These are phyloP conservation scores for Troilus luridus DNA, from an alignment of 2,888 invertebrate species.

Conservation along the genomic window DNA sequence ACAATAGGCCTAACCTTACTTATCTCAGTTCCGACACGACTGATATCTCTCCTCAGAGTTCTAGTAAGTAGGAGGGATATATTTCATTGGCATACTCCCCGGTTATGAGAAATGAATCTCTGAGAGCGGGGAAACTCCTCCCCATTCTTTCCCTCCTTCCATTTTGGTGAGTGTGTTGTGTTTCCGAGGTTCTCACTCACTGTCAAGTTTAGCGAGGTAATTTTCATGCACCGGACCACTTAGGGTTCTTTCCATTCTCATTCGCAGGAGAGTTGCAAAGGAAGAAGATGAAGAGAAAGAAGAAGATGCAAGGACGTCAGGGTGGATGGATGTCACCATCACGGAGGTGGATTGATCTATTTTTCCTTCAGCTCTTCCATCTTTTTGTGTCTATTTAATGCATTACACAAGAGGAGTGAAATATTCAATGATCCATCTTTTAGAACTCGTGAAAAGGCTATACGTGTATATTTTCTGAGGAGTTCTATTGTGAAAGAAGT, in stretches of 20 bases:
- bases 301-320: background rate
- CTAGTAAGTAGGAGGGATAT: background rate
- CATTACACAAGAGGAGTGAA: background rate
- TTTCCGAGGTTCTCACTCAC: background rate
- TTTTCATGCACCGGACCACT: constrained; percentile 43
- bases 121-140: background rate
- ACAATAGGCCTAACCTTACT: background rate
- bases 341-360: background rate
- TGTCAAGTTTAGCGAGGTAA: constrained; percentile 29
- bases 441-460: too few species aligned
- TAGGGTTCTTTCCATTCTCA: background rate
- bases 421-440: background rate
- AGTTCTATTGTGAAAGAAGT: too few species aligned
- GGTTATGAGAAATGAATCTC: constrained; percentile 7
- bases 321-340: constrained; percentile 4
- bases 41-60: background rate
- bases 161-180: constrained; percentile 33
- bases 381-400: background rate
- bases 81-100: constrained; percentile 28
- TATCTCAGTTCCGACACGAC: background rate
- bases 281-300: background rate
- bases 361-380: background rate
- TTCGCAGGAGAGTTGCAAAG: background rate
- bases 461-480: too few species aligned
- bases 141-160: background rate